Evolutionary conservation across 2,797 vertebrate genomes (phyloP).

Genomic region (Cebuella pygmaea): DNA sequence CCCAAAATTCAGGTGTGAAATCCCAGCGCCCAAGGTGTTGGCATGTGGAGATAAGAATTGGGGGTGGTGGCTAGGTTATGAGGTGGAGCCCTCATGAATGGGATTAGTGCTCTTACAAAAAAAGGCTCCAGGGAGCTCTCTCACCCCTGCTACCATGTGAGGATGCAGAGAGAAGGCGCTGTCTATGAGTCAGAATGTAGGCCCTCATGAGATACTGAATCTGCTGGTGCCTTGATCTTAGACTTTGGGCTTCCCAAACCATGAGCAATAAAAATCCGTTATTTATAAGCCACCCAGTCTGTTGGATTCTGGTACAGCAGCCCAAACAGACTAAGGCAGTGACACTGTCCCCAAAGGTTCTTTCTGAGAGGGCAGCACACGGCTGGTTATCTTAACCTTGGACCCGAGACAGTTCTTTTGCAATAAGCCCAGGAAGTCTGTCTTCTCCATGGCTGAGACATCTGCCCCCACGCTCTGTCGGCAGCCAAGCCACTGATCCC

Average conservation of each 20-base stretch:
- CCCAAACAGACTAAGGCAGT: too few species aligned
- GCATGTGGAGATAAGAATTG: background rate
- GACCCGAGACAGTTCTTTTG: constrained; percentile 41
- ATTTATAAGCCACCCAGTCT: background rate
- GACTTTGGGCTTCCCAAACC: background rate
- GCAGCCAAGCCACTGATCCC: background rate
- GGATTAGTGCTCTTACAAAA: background rate
- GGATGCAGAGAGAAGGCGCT: background rate
- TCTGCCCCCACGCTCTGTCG: constrained; percentile 81
- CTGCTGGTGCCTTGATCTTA: background rate
- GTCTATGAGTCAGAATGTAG: background rate
- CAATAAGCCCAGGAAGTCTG: constrained; percentile 48
- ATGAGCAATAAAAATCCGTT: background rate
- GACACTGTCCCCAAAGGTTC: background rate
- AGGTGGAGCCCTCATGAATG: background rate
- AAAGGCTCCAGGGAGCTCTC: background rate
- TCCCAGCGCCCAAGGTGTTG: background rate
- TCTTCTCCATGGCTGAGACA: constrained; percentile 68
- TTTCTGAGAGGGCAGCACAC: constrained; percentile 46
- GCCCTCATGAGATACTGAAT: background rate
- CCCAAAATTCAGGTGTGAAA: too few species aligned
- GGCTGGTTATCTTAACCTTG: background rate
- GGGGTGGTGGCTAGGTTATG: background rate
- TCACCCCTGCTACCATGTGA: background rate
- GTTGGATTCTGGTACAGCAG: background rate